Evolutionary conservation across 1,140 invertebrate species (phyloP), one percentile per base, ranked within the genome.

Genomic region (Hydropsyche tenuis): DNA sequence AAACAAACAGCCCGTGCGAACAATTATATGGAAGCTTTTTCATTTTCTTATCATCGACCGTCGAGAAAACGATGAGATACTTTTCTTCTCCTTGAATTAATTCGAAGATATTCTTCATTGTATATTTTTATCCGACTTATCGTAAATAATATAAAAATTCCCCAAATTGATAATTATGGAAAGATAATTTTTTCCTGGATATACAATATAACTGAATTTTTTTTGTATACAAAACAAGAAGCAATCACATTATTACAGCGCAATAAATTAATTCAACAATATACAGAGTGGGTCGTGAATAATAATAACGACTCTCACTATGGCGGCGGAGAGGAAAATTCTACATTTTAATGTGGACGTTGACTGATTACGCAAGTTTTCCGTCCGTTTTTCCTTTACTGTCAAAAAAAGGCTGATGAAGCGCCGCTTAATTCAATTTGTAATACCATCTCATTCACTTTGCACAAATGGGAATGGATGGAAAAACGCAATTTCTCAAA

Each of bases 291-390:
- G 3, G 30, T 43, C 42, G 42, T 43, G 42, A 46, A 46, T 46
- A 46, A 46, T 43, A 43, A 43, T n/a, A 43, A 43, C 18, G 45
- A 46, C 14, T 12, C 1, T 46, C 14, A 16, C 2, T 12, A 46
- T 12, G 11, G 5, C 14, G 5, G 42, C 46, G n/a, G 16, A 18
- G 48, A 18, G 48, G 48, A 53, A 53, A 53, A 18, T 18, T 60
- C 14, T 20, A 60, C 56, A 60, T 60, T 60, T 60, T 60, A 60
- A 60, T 60, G 56, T 25, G 56, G 56, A 60, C 56, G 56, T 60
- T 60, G 56, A 60, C 56, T 60, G 56, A 60, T 60, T 60, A 60
- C 56, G n/a, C 56, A 60, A 60, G 56, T 60, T 60, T 60, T 60
- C 51, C 51, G 51, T 60, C n/a, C 23, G 23, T 60, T 60, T 23